Percentiles rank a stretch among this genome's conserved stretches.
These are phyloP conservation scores for Andrena haemorrhoa DNA, from an alignment of 2,888 invertebrate species.

Conservation along the genomic window DNA sequence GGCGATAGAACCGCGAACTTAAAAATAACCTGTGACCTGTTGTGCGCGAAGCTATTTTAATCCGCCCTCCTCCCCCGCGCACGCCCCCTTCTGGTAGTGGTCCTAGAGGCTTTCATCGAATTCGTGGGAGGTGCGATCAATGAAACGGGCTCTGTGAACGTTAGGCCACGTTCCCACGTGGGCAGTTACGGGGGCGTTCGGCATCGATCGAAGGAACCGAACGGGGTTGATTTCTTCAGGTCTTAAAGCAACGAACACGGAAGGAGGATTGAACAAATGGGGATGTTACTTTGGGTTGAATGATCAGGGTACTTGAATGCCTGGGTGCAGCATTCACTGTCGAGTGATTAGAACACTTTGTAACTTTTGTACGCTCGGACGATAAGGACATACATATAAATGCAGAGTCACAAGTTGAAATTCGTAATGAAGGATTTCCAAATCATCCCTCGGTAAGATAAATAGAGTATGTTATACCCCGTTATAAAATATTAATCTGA, in stretches of 20 bases:
- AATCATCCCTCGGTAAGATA: not conserved
- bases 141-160: not conserved
- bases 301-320: no score
- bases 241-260: no score
- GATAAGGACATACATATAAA: no score
- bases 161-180: not conserved
- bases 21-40: conserved; percentile 50
- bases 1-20: conserved; percentile 34
- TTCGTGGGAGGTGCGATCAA: conserved; percentile 14
- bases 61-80: not conserved
- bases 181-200: not conserved
- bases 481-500: not conserved
- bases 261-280: no score
- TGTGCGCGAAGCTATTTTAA: conserved; percentile 42
- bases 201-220: not conserved
- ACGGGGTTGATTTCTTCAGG: not conserved
- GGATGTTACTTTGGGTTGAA: no score
- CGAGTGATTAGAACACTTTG: no score
- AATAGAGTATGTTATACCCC: no score
- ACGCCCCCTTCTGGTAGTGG: no score
- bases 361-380: no score
- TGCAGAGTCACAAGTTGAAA: not conserved
- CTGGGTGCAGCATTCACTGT: no score
- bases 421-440: not conserved
- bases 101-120: conserved; percentile 20